Percentiles rank a stretch among this genome's conserved stretches.
Evolutionary conservation across 2,888 invertebrate species (phyloP).

Genomic region (Napeogenes sylphis): DNA sequence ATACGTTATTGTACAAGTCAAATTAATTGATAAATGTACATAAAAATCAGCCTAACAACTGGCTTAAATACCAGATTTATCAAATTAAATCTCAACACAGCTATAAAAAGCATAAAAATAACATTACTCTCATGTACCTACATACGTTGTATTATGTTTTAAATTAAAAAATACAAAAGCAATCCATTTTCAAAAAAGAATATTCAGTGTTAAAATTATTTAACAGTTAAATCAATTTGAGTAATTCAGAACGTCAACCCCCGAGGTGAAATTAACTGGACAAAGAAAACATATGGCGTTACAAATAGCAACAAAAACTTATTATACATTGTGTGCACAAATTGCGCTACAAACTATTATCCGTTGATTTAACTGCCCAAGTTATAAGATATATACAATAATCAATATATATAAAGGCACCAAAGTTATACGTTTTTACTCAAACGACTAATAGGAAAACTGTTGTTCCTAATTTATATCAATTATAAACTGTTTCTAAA

Average conservation of each 20-base stretch:
- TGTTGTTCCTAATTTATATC: not conserved
- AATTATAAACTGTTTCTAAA: too few relatives aligned
- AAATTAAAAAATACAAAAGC: conserved; percentile 5
- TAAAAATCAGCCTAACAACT: too few relatives aligned
- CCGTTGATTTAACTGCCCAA: conserved; percentile 34
- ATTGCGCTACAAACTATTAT: conserved; percentile 57
- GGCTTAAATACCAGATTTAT: too few relatives aligned
- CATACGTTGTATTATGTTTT: not conserved
- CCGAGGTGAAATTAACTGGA: conserved; percentile 49
- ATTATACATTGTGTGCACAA: conserved; percentile 60
- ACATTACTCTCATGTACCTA: too few relatives aligned
- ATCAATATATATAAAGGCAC: not conserved
- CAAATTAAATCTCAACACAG: too few relatives aligned
- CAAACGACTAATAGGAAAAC: not conserved
- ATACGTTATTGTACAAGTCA: not conserved
- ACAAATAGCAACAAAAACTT: conserved; percentile 45
- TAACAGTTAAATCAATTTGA: conserved; percentile 33
- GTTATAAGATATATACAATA: conserved; percentile 13
- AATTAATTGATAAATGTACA: too few relatives aligned
- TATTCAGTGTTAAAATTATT: conserved; percentile 19
- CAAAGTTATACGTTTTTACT: too few relatives aligned
- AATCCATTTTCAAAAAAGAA: not conserved
- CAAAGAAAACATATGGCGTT: conserved; percentile 60
- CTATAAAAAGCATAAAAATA: too few relatives aligned
- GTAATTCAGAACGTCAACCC: conserved; percentile 37